Evolutionary conservation across 2,888 invertebrate species (phyloP), one percentile per base, ranked within the genome.

Genomic region (Ephialtes manifestator): DNA sequence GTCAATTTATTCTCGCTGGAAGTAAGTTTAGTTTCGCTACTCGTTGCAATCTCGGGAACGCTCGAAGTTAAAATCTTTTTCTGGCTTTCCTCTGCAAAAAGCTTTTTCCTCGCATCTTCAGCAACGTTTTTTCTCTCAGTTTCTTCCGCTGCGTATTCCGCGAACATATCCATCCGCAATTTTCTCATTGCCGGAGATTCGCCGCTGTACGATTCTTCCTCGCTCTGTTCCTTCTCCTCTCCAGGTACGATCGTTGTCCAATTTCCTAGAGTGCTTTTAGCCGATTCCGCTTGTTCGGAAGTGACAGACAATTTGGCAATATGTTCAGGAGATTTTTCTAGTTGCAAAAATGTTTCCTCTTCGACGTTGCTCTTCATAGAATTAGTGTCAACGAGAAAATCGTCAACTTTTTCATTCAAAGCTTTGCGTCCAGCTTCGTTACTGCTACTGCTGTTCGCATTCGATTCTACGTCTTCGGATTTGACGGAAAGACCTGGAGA

Each of bases 401-500:
- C 71, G n/a, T 35, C 15, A 10, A 18, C n/a, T 67, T 78, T 75
- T n/a, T 55, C 65, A 18, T 20, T 51, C 5, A 55, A 63, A 20
- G 2, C 35, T 35, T 58, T 70, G 48, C 51, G 24, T 15, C 35
- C 53, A 15, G 78, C 60, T n/a, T 77, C 70, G 35, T 55, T 71
- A 67, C 74, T 63, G 2, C 65, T 76, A 35, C 65, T 28, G 60
- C 68, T 68, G 28, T 28, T 68, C 55, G 65, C 55, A 35, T 55
- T 74, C 13, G 68, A 67, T n/a, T 65, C 72, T 0, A 43, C 72
- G 18, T 85, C 90, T 76, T 92, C 92, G n/a, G 93, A 92, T 71
- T 91, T 92, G 5, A 92, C 90, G 0, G 92, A 93, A 11, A 88
- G 89, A 3, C 91, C 93, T 13, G 93, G 92, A 5, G 93, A 93